Evolutionary conservation across 2,113 vertebrate genomes (phyloP).

Genomic region (Apaloderma vittatum): DNA sequence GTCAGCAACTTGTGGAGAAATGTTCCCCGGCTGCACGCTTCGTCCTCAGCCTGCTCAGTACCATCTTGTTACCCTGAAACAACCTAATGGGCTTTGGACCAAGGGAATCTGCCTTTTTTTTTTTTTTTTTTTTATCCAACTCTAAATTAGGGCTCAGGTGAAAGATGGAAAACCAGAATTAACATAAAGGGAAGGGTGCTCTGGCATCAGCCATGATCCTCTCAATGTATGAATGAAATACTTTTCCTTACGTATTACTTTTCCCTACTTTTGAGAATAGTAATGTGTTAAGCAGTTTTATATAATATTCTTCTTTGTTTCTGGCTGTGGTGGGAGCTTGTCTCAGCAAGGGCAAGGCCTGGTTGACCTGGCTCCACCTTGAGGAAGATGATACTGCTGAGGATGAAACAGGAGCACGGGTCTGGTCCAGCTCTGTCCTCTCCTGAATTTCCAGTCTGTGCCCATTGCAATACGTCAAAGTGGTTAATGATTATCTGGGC

Average conservation of each 20-base stretch:
- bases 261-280: background rate
- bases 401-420: accelerated
- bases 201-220: background rate
- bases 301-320: background rate
- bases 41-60: background rate
- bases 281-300: background rate
- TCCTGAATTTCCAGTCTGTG: background rate
- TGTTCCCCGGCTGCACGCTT: background rate
- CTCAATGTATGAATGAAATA: background rate
- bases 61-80: background rate
- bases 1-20: background rate
- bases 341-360: background rate
- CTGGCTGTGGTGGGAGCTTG: background rate
- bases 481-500: slow-evolving; percentile 14
- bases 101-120: background rate
- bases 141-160: background rate
- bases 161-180: background rate
- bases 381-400: background rate
- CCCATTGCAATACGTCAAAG: background rate
- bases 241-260: background rate
- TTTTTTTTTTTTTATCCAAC: background rate
- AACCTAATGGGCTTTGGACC: background rate
- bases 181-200: background rate
- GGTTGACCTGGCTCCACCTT: background rate
- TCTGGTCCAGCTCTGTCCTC: background rate